Evolutionary conservation across 2,113 vertebrate species (phyloP).

Genomic region (Actenoides hombroni): DNA sequence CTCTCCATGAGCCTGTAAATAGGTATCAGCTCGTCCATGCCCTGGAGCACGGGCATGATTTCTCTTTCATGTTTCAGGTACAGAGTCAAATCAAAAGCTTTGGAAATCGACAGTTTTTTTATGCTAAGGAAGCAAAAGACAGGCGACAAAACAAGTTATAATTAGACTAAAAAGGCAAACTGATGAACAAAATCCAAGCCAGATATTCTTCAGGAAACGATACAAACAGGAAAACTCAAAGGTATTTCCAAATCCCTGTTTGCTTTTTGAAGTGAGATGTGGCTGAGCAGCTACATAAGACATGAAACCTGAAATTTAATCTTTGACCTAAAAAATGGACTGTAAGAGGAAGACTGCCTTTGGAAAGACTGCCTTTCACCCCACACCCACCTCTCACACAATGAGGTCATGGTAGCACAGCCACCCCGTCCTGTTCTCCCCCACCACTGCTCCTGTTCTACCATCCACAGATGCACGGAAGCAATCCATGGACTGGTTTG

Average conservation of each 20-base stretch:
- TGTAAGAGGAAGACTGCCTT: background rate
- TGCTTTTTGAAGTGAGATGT: background rate
- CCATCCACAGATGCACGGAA: no score
- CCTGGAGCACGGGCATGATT: slow-evolving; percentile 86
- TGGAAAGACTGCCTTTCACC: no score
- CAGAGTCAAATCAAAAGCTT: slow-evolving; percentile 85
- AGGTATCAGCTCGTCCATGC: slow-evolving; percentile 83
- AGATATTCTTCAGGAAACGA: background rate
- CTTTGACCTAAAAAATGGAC: background rate
- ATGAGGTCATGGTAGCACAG: background rate
- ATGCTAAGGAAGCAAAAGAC: slow-evolving; percentile 68
- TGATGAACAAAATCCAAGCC: background rate
- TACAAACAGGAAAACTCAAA: background rate
- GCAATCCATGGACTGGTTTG: no score
- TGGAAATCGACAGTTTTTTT: slow-evolving; percentile 82
- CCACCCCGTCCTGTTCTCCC: no score
- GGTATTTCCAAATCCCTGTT: background rate
- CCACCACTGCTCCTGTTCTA: background rate
- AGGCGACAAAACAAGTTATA: background rate
- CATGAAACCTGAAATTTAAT: background rate
- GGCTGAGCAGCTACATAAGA: background rate
- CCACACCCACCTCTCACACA: fast-evolving
- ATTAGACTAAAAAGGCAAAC: background rate
- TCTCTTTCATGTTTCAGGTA: slow-evolving; percentile 86
- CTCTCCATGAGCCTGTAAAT: slow-evolving; percentile 91